Conservation (phyloP, 2,888 invertebrate genomes). For the Tachina grossa region DNA sequence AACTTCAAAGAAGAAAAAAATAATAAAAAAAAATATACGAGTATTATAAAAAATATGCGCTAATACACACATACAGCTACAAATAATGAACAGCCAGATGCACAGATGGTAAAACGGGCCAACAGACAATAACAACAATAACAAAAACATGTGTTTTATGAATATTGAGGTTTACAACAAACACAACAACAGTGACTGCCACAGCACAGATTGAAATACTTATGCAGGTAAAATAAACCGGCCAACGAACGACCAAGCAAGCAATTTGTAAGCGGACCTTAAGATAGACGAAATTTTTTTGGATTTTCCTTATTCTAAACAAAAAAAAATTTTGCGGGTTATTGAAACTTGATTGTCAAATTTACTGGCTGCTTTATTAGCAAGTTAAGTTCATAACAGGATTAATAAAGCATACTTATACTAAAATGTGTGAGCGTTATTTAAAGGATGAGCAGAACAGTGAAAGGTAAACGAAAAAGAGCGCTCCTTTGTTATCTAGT, state of each 20-base stretch:
- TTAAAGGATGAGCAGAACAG: neutral
- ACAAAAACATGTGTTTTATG: slow-evolving; percentile 59
- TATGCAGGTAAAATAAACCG: slow-evolving; percentile 22
- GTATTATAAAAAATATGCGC: neutral
- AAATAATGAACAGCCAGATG: slow-evolving; percentile 28
- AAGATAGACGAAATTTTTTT: neutral
- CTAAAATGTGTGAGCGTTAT: slow-evolving; percentile 11
- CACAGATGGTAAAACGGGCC: slow-evolving; percentile 15
- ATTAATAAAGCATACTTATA: slow-evolving; percentile 21
- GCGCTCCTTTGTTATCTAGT: neutral
- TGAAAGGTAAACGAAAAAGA: neutral
- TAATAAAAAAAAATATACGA: slow-evolving; percentile 2
- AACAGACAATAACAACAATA: slow-evolving; percentile 35
- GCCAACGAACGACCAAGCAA: neutral
- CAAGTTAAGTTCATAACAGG: slow-evolving; percentile 36
- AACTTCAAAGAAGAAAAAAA: slow-evolving; percentile 28
- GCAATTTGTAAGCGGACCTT: slow-evolving; percentile 5
- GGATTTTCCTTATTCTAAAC: neutral
- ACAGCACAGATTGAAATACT: neutral
- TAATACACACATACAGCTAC: neutral
- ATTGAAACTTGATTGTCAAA: slow-evolving; percentile 7
- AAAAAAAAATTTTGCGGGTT: neutral
- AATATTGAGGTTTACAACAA: slow-evolving; percentile 37
- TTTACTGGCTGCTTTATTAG: neutral
- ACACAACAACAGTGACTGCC: neutral